Conservation (phyloP, 2,113 vertebrate species). For the Archilochus colubris region DNA sequence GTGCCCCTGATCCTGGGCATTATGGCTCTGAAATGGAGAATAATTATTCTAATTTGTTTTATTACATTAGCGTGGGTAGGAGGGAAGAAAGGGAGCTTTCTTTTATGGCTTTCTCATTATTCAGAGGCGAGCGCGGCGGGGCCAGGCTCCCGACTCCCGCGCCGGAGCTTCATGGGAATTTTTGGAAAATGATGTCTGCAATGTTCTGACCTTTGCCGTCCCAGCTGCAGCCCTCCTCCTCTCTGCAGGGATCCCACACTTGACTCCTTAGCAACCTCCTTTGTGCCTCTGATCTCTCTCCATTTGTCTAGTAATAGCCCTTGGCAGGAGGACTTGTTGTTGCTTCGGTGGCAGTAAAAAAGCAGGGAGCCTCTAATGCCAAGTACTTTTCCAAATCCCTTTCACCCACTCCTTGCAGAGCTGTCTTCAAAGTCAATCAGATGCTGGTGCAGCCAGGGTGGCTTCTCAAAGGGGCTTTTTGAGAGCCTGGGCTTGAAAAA, state of each 20-base stretch:
- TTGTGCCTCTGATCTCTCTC: slow-evolving; percentile 55
- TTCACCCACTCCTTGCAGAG: background rate
- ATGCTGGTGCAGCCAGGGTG: background rate
- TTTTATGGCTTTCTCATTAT: slow-evolving; percentile 51
- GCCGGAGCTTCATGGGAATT: slow-evolving; percentile 66
- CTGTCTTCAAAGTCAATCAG: background rate
- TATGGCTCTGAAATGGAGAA: slow-evolving; percentile 36
- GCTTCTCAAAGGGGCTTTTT: slow-evolving; percentile 15
- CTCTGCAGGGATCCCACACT: slow-evolving; percentile 64
- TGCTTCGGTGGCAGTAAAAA: slow-evolving; percentile 33
- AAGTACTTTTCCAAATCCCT: background rate
- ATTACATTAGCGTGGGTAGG: slow-evolving; percentile 71
- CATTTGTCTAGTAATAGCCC: slow-evolving; percentile 33
- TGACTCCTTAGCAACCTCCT: slow-evolving; percentile 64
- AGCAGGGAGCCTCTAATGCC: slow-evolving; percentile 12
- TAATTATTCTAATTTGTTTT: slow-evolving; percentile 75
- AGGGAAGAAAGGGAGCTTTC: slow-evolving; percentile 73
- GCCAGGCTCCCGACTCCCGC: slow-evolving; percentile 58
- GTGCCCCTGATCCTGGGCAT: slow-evolving; percentile 45
- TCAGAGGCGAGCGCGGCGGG: slow-evolving; percentile 26
- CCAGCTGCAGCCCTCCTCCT: slow-evolving; percentile 71
- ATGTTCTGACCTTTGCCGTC: slow-evolving; percentile 70
- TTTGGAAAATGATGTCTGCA: slow-evolving; percentile 68
- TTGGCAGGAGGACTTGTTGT: slow-evolving; percentile 33
- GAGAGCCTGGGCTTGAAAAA: background rate